Percentiles rank a stretch among this genome's conserved stretches.
phyloP scores from a whole-genome alignment of 2,113 vertebrate species.

The Coracopsis vasa region DNA sequence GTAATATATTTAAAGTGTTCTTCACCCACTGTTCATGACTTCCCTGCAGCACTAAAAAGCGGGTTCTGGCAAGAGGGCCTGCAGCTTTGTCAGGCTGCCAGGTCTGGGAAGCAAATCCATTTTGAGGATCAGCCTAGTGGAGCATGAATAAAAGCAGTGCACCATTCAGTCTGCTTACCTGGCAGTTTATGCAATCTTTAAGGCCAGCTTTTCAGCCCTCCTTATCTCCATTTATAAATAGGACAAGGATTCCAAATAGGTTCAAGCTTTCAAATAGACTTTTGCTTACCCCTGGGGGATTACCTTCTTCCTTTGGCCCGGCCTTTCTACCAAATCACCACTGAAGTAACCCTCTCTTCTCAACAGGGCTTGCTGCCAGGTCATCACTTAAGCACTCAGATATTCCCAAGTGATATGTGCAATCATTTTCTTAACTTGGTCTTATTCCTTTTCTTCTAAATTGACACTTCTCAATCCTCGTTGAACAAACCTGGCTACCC shows the following conservation, averaged over 20 bases:
- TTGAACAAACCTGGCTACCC: neutral
- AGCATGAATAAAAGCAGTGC: slow-evolving; percentile 10
- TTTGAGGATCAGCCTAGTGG: neutral
- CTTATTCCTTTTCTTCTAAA: neutral
- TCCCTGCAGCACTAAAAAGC: neutral
- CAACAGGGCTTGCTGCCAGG: neutral
- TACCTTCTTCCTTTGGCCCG: neutral
- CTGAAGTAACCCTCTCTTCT: neutral
- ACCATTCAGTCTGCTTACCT: slow-evolving; percentile 4
- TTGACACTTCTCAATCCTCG: neutral
- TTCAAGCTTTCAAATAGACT: slow-evolving; percentile 9
- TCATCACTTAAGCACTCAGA: slow-evolving; percentile 1
- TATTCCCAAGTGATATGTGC: neutral
- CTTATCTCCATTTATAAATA: slow-evolving; percentile 5
- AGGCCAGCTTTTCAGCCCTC: neutral
- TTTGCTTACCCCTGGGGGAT: neutral
- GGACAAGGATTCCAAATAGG: neutral
- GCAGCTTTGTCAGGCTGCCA: neutral
- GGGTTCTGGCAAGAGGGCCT: neutral
- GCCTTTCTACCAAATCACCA: neutral
- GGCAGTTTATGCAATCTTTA: neutral
- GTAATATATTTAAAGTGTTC: neutral
- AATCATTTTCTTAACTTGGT: neutral
- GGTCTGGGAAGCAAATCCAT: neutral
- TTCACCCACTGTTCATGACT: neutral